A percentile compares a stretch with the other conserved stretches of the same genome.
phyloP scores from a whole-genome alignment of 1,140 invertebrate genomes.

The Caenorhabditis brenneri region DNA sequence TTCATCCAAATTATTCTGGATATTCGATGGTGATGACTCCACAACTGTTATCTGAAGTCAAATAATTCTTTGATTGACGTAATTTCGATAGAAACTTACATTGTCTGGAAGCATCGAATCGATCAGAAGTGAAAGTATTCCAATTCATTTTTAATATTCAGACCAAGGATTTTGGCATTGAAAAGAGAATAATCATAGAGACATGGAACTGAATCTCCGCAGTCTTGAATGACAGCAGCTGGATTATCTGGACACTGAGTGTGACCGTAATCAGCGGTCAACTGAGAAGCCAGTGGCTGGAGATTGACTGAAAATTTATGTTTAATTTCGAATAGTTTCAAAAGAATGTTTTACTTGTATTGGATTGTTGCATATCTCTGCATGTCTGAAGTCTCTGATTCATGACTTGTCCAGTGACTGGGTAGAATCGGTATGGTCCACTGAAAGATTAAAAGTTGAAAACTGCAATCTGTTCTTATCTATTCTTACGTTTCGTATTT shows the following conservation, averaged over 20 bases:
- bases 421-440: slow-evolving; percentile 54
- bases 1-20: slow-evolving; percentile 70
- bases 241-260: slow-evolving; percentile 69
- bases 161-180: slow-evolving; percentile 65
- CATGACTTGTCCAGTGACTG: slow-evolving; percentile 61
- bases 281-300: slow-evolving; percentile 61
- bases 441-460: slow-evolving; percentile 41
- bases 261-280: slow-evolving; percentile 56
- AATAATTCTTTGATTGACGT: too few relatives aligned
- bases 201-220: slow-evolving; percentile 67
- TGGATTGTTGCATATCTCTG: slow-evolving; percentile 65
- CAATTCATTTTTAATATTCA: slow-evolving; percentile 63
- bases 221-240: slow-evolving; percentile 61
- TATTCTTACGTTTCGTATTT: slow-evolving; percentile 50
- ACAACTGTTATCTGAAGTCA: slow-evolving; percentile 71
- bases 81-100: too few relatives aligned
- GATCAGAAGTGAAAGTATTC: slow-evolving; percentile 66
- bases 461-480: neutral
- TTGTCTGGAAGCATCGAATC: slow-evolving; percentile 61
- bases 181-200: slow-evolving; percentile 65
- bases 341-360: slow-evolving; percentile 54
- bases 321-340: neutral
- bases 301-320: slow-evolving; percentile 63
- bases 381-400: slow-evolving; percentile 65
- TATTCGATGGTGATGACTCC: slow-evolving; percentile 71